Evolutionary conservation across 2,888 invertebrate genomes (phyloP), one percentile per base, ranked within the genome.

Genomic region (Tiliacea aurago): DNA sequence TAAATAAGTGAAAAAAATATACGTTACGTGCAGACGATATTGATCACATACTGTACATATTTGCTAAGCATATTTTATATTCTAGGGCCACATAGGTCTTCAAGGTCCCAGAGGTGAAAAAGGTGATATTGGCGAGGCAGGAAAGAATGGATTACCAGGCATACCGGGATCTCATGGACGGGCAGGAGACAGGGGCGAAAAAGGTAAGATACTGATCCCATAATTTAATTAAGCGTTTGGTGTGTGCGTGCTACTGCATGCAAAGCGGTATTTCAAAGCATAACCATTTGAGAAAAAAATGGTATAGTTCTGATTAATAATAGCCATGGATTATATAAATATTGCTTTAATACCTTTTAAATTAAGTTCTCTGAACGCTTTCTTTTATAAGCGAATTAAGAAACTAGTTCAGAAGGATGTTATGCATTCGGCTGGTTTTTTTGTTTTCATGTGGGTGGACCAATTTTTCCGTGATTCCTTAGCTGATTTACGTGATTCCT

Each of bases 101-200:
- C 79, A 84, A 74, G 94, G 94, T 6, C 76, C 76, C 2, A 87
- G 78, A 65, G 95, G 96, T 20, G 89, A 92, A 68, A 92, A 87
- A 45, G 97, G 97, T 55, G 90, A 92, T n/a, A 83, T 88, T 20
- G 96, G 97, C 13, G 67, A 87, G 59, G 89, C 94, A 55, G 98
- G 98, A 5, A 92, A 95, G 45, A 95, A 97, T 51, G 98, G 98
- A 3, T 95, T 97, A 33, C 96, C 97, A 80, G 98, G 98, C 33
- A 91, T 97, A 15, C 97, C 98, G 43, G 99, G 98, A 51, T 96
- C 95, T 1, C 96, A 97, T 73, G 99, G 98, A 51, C 97, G 97
- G 3, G 96, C 96, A 88, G 98, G 98, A 37, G 88, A 88, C 0
- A 97, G 97, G 91, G 98, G 98, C 87, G 62, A 76, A 18, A 84